Percentiles rank a stretch among this genome's conserved stretches.
Evolutionary conservation across 2,888 invertebrate species (phyloP).

Genomic region (Slavum lentiscoides): DNA sequence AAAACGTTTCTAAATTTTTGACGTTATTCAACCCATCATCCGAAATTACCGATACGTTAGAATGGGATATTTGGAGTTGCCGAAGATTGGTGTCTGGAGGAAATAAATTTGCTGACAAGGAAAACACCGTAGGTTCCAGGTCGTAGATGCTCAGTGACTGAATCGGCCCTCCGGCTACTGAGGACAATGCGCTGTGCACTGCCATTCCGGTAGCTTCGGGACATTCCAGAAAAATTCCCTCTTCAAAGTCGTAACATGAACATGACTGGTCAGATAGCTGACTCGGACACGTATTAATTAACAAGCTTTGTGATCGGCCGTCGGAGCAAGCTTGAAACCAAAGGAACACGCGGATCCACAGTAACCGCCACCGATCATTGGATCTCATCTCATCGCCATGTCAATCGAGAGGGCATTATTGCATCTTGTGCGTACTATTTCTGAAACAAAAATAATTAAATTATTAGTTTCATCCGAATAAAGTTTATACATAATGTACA

Average conservation of each 20-base stretch:
- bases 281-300: slow-evolving; percentile 66
- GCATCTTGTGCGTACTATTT: slow-evolving; percentile 30
- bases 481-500: too few species aligned
- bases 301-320: slow-evolving; percentile 3
- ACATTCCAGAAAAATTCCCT: slow-evolving; percentile 87
- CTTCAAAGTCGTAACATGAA: slow-evolving; percentile 90
- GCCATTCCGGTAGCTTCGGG: slow-evolving; percentile 78
- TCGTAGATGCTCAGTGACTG: slow-evolving; percentile 88
- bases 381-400: slow-evolving; percentile 52
- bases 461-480: background rate
- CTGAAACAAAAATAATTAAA: slow-evolving; percentile 25
- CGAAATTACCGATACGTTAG: slow-evolving; percentile 65
- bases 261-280: slow-evolving; percentile 79
- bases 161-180: slow-evolving; percentile 62
- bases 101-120: slow-evolving; percentile 75
- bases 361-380: slow-evolving; percentile 43
- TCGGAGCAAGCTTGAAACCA: background rate
- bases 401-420: slow-evolving; percentile 16
- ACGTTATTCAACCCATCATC: slow-evolving; percentile 68
- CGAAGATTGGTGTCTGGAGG: slow-evolving; percentile 71
- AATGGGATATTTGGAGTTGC: slow-evolving; percentile 78
- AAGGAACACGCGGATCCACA: slow-evolving; percentile 22
- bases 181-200: slow-evolving; percentile 71
- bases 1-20: slow-evolving; percentile 64
- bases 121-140: slow-evolving; percentile 78